These are phyloP conservation scores for Excalfactoria chinensis DNA, from an alignment of 2,113 vertebrate species.

Conservation along the genomic window DNA sequence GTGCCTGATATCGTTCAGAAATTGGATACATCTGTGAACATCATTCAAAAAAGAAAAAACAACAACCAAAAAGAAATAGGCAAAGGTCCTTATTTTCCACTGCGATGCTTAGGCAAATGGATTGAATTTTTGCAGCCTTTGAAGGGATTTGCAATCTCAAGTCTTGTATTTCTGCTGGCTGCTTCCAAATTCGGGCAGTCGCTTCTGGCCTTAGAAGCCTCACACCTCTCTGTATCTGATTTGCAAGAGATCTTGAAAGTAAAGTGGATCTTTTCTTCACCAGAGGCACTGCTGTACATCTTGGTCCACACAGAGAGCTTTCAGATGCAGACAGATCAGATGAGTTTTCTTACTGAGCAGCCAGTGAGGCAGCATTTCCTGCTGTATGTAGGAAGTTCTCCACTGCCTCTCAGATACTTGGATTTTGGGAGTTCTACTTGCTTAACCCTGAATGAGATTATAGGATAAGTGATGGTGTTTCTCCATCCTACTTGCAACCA, in stretches of 20 bases:
- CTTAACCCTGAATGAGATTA: not conserved
- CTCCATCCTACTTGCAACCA: not conserved
- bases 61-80: not conserved
- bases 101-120: not conserved
- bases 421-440: not conserved
- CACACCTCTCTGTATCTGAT: not conserved
- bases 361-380: not conserved
- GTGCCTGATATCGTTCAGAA: not conserved
- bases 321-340: not conserved
- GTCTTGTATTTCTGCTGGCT: not conserved
- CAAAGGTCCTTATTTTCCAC: not conserved
- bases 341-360: not conserved
- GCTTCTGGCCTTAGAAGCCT: not conserved
- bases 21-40: not conserved
- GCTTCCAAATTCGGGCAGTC: not conserved
- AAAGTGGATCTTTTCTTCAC: not conserved
- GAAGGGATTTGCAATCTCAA: not conserved
- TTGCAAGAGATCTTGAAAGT: constrained; percentile 3
- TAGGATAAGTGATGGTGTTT: not conserved
- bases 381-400: not conserved
- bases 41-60: not conserved
- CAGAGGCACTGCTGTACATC: not conserved
- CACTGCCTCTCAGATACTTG: not conserved
- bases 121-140: not conserved
- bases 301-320: not conserved